phyloP scores from a whole-genome alignment of 2,113 vertebrate species.

The Odocoileus virginianus region DNA sequence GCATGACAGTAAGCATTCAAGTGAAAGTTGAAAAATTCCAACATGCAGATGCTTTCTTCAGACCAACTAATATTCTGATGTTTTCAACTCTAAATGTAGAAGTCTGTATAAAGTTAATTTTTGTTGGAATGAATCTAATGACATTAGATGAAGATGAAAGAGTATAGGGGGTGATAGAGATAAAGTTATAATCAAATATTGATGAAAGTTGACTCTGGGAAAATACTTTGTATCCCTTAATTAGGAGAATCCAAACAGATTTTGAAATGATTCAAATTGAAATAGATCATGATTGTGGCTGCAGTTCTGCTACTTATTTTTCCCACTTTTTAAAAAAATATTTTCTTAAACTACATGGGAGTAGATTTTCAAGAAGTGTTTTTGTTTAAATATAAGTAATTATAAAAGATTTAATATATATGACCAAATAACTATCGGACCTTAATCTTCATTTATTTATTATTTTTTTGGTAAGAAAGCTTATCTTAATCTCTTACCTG shows the following conservation, averaged over 20 bases:
- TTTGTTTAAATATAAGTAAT: not conserved
- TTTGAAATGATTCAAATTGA: not conserved
- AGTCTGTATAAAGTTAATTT: not conserved
- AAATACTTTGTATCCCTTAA: not conserved
- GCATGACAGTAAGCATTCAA: not conserved
- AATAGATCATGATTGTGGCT: not conserved
- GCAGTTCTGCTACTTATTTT: not conserved
- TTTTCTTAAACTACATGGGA: not conserved
- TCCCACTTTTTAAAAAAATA: not conserved
- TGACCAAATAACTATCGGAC: accelerated
- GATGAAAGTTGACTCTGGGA: not conserved
- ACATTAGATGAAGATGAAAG: slow-evolving; percentile 15
- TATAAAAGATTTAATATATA: not conserved
- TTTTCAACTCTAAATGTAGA: slow-evolving; percentile 9
- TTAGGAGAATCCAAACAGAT: not conserved
- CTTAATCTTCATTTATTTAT: not conserved
- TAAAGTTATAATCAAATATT: slow-evolving; percentile 29
- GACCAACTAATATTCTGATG: not conserved
- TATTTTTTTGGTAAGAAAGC: not conserved
- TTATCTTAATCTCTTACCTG: not conserved
- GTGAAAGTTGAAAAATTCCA: not conserved
- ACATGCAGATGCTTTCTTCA: not conserved
- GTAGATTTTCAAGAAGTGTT: not conserved
- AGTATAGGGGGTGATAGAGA: not conserved
- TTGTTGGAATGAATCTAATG: not conserved